Evolutionary conservation across 2,797 vertebrate species (phyloP).

Genomic region (Xiphorhynchus erythropygius): DNA sequence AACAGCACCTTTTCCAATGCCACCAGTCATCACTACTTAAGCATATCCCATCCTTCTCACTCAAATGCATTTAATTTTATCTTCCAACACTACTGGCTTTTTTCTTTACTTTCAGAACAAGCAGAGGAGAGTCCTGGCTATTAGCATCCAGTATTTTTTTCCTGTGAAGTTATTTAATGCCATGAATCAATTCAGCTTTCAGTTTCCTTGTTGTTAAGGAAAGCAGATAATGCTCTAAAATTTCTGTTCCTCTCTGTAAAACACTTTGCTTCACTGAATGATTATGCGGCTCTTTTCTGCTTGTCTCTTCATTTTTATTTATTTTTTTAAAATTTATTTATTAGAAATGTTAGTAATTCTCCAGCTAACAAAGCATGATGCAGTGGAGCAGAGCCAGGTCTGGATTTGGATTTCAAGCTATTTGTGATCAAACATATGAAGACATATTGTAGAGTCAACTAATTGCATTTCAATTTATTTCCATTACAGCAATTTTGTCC

Average conservation of each 20-base stretch:
- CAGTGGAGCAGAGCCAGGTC: neutral
- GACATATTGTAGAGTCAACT: neutral
- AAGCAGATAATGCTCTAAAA: neutral
- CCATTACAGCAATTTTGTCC: conserved; percentile 4
- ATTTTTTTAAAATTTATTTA: neutral
- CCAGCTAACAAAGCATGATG: neutral
- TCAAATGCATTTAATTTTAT: conserved; percentile 5
- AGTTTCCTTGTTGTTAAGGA: neutral
- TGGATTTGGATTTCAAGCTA: conserved; percentile 18
- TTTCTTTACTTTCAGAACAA: conserved; percentile 5
- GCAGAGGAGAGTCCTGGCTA: neutral
- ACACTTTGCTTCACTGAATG: neutral
- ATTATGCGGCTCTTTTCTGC: neutral
- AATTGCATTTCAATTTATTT: conserved; percentile 43
- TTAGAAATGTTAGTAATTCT: neutral
- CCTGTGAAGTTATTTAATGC: neutral
- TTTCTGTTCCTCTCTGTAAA: neutral
- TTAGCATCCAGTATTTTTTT: neutral
- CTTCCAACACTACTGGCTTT: conserved; percentile 5
- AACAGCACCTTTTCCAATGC: neutral
- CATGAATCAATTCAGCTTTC: neutral
- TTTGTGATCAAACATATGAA: conserved; percentile 39
- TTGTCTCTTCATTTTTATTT: neutral
- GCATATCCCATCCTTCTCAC: neutral
- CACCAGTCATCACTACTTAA: neutral